phyloP scores from a whole-genome alignment of 2,113 vertebrate species.

The Xyrauchen texanus region DNA sequence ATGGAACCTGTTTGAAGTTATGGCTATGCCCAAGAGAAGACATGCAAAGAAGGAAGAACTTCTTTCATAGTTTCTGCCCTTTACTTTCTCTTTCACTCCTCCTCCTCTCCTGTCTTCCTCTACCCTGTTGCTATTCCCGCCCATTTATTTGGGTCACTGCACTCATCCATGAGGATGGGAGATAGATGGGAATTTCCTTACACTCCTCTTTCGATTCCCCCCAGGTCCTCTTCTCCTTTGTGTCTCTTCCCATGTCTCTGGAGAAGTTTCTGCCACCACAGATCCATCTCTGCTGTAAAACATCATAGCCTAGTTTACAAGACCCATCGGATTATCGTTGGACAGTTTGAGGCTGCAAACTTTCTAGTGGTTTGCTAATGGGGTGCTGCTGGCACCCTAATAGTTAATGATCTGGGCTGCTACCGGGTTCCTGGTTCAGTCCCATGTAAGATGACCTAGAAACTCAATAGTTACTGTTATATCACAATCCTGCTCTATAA shows the following conservation, averaged over 20 bases:
- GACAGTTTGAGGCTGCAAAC: constrained; percentile 5
- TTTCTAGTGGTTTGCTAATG: background rate
- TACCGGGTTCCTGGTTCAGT: constrained; percentile 3
- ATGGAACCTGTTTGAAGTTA: background rate
- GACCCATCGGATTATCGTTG: background rate
- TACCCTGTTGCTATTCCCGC: constrained; percentile 50
- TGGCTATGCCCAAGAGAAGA: constrained; percentile 31
- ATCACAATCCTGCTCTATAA: constrained; percentile 19
- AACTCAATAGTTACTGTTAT: constrained; percentile 32
- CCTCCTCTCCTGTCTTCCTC: constrained; percentile 34
- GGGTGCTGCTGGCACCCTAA: background rate
- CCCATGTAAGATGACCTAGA: constrained; percentile 29
- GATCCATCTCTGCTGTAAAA: constrained; percentile 1
- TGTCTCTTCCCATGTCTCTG: constrained; percentile 7
- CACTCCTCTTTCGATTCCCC: constrained; percentile 1
- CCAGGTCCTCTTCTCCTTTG: constrained; percentile 22
- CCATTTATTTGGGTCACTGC: constrained; percentile 53
- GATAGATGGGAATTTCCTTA: constrained; percentile 49
- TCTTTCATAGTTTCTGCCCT: constrained; percentile 8
- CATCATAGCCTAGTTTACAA: constrained; percentile 16
- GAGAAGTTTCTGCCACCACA: background rate
- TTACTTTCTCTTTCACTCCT: constrained; percentile 33
- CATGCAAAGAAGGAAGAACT: constrained; percentile 13
- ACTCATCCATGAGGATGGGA: constrained; percentile 34
- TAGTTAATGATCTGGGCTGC: constrained; percentile 30